These are phyloP conservation scores for Cheilosia vulpina DNA, from an alignment of 2,888 invertebrate species.

Conservation along the genomic window DNA sequence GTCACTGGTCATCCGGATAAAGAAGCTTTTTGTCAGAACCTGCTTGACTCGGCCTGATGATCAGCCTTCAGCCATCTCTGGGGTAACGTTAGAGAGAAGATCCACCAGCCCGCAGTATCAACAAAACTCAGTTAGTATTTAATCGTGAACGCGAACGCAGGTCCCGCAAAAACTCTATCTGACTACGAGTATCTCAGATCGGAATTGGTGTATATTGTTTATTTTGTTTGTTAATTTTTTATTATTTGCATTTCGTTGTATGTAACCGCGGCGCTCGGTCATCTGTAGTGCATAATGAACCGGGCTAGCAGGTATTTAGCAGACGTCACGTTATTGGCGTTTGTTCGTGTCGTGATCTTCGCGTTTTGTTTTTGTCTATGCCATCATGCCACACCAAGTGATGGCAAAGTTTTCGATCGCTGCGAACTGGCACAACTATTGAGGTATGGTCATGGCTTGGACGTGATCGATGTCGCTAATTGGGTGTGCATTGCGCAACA, in stretches of 20 bases:
- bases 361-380: conserved; percentile 44
- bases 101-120: conserved; percentile 47
- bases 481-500: conserved; percentile 90
- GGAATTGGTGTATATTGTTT: conserved; percentile 26
- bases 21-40: conserved; percentile 56
- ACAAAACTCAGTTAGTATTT: conserved; percentile 64
- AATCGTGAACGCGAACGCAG: conserved; percentile 70
- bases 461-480: conserved; percentile 84
- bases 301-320: conserved; percentile 59
- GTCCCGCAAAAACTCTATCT: conserved; percentile 41
- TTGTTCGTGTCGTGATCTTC: conserved; percentile 56
- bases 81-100: conserved; percentile 23
- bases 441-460: conserved; percentile 85
- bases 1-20: conserved; percentile 42
- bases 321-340: conserved; percentile 43
- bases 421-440: conserved; percentile 89
- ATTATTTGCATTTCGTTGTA: conserved; percentile 42
- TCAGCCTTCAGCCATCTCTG: conserved; percentile 55
- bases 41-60: conserved; percentile 39
- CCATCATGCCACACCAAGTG: conserved; percentile 53
- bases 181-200: background rate
- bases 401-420: conserved; percentile 86
- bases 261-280: conserved; percentile 27
- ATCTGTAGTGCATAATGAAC: conserved; percentile 62
- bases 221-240: conserved; percentile 7